Percentiles rank a stretch among this genome's conserved stretches.
Conservation (phyloP, 2,888 invertebrate genomes). For the Latrodectus elegans region DNA sequence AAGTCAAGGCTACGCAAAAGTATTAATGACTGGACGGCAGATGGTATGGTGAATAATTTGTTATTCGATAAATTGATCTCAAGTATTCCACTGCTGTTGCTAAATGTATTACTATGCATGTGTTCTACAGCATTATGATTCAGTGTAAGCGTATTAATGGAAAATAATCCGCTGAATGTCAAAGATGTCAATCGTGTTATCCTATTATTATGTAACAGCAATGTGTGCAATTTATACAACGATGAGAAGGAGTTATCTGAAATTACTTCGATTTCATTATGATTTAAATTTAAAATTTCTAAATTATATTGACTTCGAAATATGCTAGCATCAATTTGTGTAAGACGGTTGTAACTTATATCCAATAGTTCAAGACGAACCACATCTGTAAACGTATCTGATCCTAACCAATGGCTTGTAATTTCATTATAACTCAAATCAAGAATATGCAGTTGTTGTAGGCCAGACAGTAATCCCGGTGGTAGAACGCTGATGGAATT, state of each 20-base stretch:
- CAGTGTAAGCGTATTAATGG: constrained; percentile 88
- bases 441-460: constrained; percentile 90
- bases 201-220: constrained; percentile 88
- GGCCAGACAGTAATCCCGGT: constrained; percentile 83
- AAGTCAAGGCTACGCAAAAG: constrained; percentile 90
- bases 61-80: constrained; percentile 93
- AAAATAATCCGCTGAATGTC: constrained; percentile 90
- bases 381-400: constrained; percentile 89
- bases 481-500: constrained; percentile 92
- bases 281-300: constrained; percentile 88
- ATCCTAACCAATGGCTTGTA: constrained; percentile 84
- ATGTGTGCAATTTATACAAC: constrained; percentile 92
- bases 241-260: constrained; percentile 91
- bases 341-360: constrained; percentile 87
- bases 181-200: constrained; percentile 89
- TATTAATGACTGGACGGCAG: constrained; percentile 89
- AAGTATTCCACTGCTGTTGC: constrained; percentile 78
- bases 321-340: constrained; percentile 86
- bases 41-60: constrained; percentile 85
- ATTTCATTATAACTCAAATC: constrained; percentile 91
- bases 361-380: constrained; percentile 90
- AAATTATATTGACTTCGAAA: constrained; percentile 90
- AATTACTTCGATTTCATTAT: constrained; percentile 88
- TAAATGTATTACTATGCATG: constrained; percentile 89
- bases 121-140: constrained; percentile 89